Evolutionary conservation across 2,797 vertebrate genomes (phyloP).

Genomic region (Cyclopterus lumpus): DNA sequence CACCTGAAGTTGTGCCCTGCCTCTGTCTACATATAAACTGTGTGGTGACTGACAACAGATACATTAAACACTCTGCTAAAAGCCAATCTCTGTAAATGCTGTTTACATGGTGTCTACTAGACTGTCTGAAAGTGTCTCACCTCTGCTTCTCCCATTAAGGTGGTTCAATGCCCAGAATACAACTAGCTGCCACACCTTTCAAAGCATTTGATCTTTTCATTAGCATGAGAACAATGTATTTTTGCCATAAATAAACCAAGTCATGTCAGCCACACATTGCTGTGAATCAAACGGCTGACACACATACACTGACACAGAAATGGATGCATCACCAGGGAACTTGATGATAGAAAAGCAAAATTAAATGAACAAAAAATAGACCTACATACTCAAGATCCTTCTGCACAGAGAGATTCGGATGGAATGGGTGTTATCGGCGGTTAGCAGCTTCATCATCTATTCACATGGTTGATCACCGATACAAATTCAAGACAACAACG

Average conservation of each 20-base stretch:
- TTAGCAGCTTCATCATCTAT: background rate
- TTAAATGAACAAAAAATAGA: slow-evolving; percentile 29
- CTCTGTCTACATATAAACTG: slow-evolving; percentile 29
- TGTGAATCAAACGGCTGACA: slow-evolving; percentile 44
- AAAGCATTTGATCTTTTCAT: slow-evolving; percentile 48
- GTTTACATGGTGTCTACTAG: slow-evolving; percentile 30
- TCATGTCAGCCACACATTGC: slow-evolving; percentile 15
- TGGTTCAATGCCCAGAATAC: slow-evolving; percentile 14
- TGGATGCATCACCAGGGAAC: slow-evolving; percentile 34
- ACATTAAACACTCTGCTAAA: slow-evolving; percentile 26
- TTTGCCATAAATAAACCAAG: slow-evolving; percentile 52
- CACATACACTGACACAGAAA: slow-evolving; percentile 35
- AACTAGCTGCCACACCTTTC: slow-evolving; percentile 21
- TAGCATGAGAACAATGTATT: slow-evolving; percentile 43
- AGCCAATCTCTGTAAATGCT: slow-evolving; percentile 29
- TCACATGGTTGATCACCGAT: background rate
- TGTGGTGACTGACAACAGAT: slow-evolving; percentile 33
- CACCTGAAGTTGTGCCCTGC: slow-evolving; percentile 62
- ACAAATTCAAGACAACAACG: background rate
- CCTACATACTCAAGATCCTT: slow-evolving; percentile 3
- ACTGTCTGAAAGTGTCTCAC: slow-evolving; percentile 11
- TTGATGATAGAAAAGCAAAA: slow-evolving; percentile 18
- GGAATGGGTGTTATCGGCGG: background rate
- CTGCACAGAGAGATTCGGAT: background rate
- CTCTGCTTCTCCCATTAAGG: background rate